These are phyloP conservation scores for Latrodectus geometricus DNA, from an alignment of 1,140 invertebrate genomes.

Conservation along the genomic window DNA sequence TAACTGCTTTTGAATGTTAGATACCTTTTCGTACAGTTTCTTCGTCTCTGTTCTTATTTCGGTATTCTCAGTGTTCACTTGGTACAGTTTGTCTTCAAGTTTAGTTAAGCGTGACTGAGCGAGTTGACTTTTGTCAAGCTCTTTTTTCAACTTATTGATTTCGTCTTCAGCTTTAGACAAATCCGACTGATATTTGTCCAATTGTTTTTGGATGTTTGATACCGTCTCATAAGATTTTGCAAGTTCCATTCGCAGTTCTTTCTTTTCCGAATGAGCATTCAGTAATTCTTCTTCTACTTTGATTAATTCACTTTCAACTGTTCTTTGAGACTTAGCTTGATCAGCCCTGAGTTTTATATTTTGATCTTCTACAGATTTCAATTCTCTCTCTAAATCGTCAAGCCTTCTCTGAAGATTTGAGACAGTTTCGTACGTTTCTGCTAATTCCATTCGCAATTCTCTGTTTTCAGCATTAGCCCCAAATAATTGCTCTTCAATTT, in stretches of 20 bases:
- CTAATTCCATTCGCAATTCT: conserved; percentile 53
- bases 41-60: conserved; percentile 61
- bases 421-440: conserved; percentile 58
- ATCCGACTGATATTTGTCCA: conserved; percentile 60
- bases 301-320: conserved; percentile 57
- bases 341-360: conserved; percentile 53
- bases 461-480: conserved; percentile 53
- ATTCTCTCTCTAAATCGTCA: conserved; percentile 49
- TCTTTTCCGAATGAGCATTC: conserved; percentile 65
- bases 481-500: conserved; percentile 56
- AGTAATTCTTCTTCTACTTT: conserved; percentile 57
- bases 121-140: conserved; percentile 47
- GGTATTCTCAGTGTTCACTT: conserved; percentile 51
- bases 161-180: conserved; percentile 56
- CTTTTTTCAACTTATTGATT: conserved; percentile 41
- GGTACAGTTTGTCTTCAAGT: conserved; percentile 49
- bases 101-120: conserved; percentile 13
- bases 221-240: conserved; percentile 65
- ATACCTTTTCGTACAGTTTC: conserved; percentile 72
- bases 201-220: conserved; percentile 63
- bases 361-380: conserved; percentile 56
- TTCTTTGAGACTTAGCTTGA: conserved; percentile 56
- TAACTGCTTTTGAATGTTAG: conserved; percentile 79
- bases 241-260: conserved; percentile 65
- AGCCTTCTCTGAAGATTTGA: conserved; percentile 54